phyloP scores from a whole-genome alignment of 2,113 vertebrate species.

The Tragelaphus scriptus region DNA sequence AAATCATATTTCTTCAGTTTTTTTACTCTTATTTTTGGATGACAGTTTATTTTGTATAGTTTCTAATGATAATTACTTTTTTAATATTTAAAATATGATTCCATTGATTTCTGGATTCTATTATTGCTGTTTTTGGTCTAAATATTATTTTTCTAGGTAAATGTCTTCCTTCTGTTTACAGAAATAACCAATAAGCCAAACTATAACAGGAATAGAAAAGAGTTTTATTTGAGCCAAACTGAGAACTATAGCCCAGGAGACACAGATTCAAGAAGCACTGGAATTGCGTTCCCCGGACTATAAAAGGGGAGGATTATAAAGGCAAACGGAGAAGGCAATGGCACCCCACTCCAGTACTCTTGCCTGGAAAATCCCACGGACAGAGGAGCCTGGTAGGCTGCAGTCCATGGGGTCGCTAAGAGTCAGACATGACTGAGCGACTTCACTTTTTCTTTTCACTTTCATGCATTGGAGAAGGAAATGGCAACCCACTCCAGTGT shows the following conservation, averaged over 20 bases:
- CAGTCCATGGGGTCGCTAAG: too few relatives aligned
- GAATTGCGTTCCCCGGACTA: not conserved
- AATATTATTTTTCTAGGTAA: not conserved
- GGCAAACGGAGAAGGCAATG: too few relatives aligned
- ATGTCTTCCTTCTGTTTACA: not conserved
- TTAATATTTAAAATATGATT: not conserved
- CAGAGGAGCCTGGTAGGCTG: too few relatives aligned
- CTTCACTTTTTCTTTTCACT: too few relatives aligned
- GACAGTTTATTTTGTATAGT: not conserved
- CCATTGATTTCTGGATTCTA: not conserved
- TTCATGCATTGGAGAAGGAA: too few relatives aligned
- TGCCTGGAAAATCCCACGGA: too few relatives aligned
- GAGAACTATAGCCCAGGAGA: not conserved
- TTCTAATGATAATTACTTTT: not conserved
- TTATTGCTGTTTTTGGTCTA: not conserved
- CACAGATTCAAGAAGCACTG: not conserved
- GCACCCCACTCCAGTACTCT: too few relatives aligned
- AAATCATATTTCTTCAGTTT: not conserved
- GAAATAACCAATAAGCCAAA: not conserved
- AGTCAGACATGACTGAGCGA: too few relatives aligned
- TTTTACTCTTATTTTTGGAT: not conserved
- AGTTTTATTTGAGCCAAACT: not conserved
- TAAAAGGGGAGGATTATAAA: not conserved
- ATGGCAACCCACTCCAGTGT: too few relatives aligned
- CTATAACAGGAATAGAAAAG: not conserved